A percentile compares a stretch with the other conserved stretches of the same genome.
Conservation (phyloP, 1,140 invertebrate genomes). For the Potamilus streckersoni region DNA sequence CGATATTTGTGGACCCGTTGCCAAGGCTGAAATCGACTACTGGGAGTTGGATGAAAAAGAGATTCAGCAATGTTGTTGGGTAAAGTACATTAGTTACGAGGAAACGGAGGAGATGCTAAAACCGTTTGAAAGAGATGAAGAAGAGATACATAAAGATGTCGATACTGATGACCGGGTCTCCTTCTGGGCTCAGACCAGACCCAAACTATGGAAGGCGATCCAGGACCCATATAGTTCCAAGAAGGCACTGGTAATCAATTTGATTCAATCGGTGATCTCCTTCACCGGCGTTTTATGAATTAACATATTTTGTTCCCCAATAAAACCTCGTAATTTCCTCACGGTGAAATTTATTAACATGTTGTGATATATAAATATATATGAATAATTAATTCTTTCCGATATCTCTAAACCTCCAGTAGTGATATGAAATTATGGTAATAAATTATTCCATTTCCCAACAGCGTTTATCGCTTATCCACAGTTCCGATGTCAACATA, state of each 20-base stretch:
- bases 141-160: conserved; percentile 25
- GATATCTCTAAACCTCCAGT: too few relatives aligned
- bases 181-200: conserved; percentile 40
- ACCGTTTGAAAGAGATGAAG: conserved; percentile 36
- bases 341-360: too few relatives aligned
- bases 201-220: conserved; percentile 36
- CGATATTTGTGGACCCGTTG: conserved; percentile 97
- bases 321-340: conserved; percentile 24
- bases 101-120: conserved; percentile 28
- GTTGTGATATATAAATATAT: too few relatives aligned
- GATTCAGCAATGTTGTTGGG: conserved; percentile 45
- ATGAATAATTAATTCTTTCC: too few relatives aligned
- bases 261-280: too few relatives aligned
- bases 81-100: conserved; percentile 34
- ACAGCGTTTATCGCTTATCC: too few relatives aligned
- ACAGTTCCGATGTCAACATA: too few relatives aligned
- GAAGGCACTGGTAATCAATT: conserved; percentile 12
- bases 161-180: conserved; percentile 46
- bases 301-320: conserved; percentile 47
- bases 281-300: conserved; percentile 38
- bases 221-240: conserved; percentile 33
- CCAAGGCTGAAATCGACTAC: conserved; percentile 98
- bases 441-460: too few relatives aligned
- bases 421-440: too few relatives aligned
- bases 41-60: conserved; percentile 67